Conservation (phyloP, 2,797 vertebrate genomes). For the Rachycentron canadum region DNA sequence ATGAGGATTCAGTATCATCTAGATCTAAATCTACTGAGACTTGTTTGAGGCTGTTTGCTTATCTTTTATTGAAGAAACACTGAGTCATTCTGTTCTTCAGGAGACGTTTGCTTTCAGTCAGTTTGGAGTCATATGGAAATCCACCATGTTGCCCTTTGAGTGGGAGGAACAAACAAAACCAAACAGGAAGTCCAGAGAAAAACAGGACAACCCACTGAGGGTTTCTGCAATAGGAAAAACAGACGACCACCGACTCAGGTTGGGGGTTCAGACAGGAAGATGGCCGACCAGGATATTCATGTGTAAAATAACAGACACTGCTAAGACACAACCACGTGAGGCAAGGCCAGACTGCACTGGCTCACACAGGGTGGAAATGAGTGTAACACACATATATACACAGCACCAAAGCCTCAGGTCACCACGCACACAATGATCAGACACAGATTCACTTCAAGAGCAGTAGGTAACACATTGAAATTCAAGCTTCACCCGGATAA, state of each 20-base stretch:
- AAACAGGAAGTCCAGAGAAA: slow-evolving; percentile 21
- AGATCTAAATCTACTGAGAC: too few species aligned
- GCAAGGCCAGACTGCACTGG: too few species aligned
- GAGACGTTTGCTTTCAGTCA: slow-evolving; percentile 2
- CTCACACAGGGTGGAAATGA: too few species aligned
- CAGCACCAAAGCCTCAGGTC: background rate
- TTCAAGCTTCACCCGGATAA: background rate
- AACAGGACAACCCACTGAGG: slow-evolving; percentile 1
- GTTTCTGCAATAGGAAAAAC: background rate
- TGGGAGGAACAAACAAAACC: slow-evolving; percentile 18
- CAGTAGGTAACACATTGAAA: background rate
- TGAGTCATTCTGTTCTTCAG: background rate
- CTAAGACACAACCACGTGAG: background rate
- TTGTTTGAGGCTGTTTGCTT: too few species aligned
- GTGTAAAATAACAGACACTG: slow-evolving; percentile 4
- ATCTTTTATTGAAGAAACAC: background rate
- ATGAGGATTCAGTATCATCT: too few species aligned
- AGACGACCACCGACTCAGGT: too few species aligned
- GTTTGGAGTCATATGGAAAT: background rate
- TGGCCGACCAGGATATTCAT: background rate
- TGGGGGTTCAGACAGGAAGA: background rate
- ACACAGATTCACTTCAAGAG: background rate
- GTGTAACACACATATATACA: background rate
- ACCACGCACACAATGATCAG: background rate
- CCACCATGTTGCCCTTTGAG: slow-evolving; percentile 6